Conservation (phyloP, 2,113 vertebrate species). For the Trematomus loennbergii region DNA sequence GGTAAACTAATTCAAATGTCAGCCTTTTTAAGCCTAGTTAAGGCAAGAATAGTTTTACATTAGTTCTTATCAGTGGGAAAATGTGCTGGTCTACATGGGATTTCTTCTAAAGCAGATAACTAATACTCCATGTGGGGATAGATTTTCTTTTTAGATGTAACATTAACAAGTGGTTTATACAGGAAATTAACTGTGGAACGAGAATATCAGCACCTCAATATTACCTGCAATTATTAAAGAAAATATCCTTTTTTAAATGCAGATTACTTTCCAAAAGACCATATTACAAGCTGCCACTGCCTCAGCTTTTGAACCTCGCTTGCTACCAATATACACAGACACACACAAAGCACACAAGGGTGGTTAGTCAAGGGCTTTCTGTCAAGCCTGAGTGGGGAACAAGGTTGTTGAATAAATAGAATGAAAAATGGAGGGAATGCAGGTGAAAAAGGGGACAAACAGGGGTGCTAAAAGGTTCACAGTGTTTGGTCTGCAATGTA, state of each 20-base stretch:
- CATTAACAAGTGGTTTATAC: slow-evolving; percentile 42
- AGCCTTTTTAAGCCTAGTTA: slow-evolving; percentile 53
- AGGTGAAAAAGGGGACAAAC: slow-evolving; percentile 15
- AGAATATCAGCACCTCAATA: slow-evolving; percentile 1
- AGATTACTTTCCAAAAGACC: neutral
- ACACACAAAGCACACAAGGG: neutral
- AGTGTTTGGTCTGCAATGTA: slow-evolving; percentile 36
- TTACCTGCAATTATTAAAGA: too few relatives aligned
- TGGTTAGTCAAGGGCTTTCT: slow-evolving; percentile 44
- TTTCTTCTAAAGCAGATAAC: slow-evolving; percentile 53
- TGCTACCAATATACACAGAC: neutral
- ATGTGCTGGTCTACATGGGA: slow-evolving; percentile 62
- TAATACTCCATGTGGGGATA: slow-evolving; percentile 25
- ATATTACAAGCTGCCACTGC: neutral
- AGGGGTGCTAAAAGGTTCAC: slow-evolving; percentile 64
- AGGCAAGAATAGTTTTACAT: slow-evolving; percentile 51
- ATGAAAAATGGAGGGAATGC: slow-evolving; percentile 25
- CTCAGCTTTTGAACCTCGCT: too few relatives aligned
- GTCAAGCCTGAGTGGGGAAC: slow-evolving; percentile 7
- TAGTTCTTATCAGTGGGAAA: slow-evolving; percentile 58
- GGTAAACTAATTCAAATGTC: slow-evolving; percentile 60
- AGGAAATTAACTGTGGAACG: slow-evolving; percentile 30
- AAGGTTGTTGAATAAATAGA: slow-evolving; percentile 28
- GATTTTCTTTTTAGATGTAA: slow-evolving; percentile 47
- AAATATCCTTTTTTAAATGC: too few relatives aligned